Base-by-base conservation (phyloP, 2,888 invertebrate species). In the Sabatieria punctata region DNA sequence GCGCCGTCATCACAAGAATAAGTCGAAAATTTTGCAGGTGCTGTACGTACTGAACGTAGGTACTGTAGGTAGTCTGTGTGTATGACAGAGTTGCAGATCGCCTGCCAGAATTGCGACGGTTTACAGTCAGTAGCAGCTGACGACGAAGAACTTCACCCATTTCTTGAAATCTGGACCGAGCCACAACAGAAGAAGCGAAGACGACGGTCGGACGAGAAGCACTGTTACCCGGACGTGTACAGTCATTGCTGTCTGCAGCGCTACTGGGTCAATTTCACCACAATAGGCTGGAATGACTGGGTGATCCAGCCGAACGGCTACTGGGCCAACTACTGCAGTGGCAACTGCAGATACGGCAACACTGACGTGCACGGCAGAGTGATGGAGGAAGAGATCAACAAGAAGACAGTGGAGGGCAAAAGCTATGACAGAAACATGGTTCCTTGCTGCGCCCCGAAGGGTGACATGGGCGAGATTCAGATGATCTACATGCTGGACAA, bases 261-360 rank as follows among this genome's bases (percentile, higher is more conserved):
- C 43, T 84, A 86, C 72, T 86, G 85, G 73, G 85, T 88, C 60
- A 83, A 80, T 68, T 88, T 88, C 72, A 79, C 80, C 64, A 79
- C 82, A 59, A 74, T 88, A 44, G 85, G 85, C 57, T 88, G 86
- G 88, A 84, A 85, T 70, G 85, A 86, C 72, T 86, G 85, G 85
- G 85, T 86, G 64, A 82, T 85, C 57, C 82, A 82, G 54, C 84
- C 84, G 0, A 76, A 78, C 61, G 85, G 86, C 57, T 88, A 88
- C 73, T 83, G 82, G 70, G 86, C 88, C 49, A 88, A 88, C 70
- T 86, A 85, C 71, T 88, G 88, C 71, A 77, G 82, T 61, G 88
- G 88, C 54, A 82, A 82, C 64, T 88, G 88, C 71, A 73, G 77
- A 23, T 79, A 80, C 38, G 82, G 79, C 73, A 78, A 79, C 66